A percentile compares a stretch with the other conserved stretches of the same genome.
phyloP scores from a whole-genome alignment of 2,113 vertebrate species.

The Mormyrus lacerda region DNA sequence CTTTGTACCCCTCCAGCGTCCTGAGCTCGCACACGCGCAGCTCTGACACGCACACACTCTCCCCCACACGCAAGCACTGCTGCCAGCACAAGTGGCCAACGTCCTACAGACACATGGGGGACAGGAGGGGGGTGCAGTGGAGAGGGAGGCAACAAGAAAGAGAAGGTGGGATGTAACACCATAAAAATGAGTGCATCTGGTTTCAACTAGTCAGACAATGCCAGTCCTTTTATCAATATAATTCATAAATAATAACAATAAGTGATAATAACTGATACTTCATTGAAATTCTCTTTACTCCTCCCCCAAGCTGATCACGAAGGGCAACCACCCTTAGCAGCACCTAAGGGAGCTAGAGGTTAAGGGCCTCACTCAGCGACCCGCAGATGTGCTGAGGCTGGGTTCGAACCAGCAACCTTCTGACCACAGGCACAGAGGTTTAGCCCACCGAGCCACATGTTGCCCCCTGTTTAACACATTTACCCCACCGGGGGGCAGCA shows the following conservation, averaged over 20 bases:
- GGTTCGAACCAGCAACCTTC: too few species aligned
- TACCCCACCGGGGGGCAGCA: background rate
- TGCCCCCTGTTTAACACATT: background rate
- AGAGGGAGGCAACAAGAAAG: background rate
- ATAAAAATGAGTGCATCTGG: background rate
- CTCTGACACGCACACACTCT: slow-evolving; percentile 59
- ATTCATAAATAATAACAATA: background rate
- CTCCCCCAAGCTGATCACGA: too few species aligned
- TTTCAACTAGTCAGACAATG: background rate
- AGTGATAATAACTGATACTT: background rate
- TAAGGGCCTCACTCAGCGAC: too few species aligned
- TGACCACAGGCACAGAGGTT: too few species aligned
- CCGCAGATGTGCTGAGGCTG: too few species aligned
- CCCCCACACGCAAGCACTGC: slow-evolving; percentile 53
- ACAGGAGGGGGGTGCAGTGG: slow-evolving; percentile 1
- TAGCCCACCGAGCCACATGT: background rate
- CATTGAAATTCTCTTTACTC: too few species aligned
- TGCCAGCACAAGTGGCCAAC: slow-evolving; percentile 59
- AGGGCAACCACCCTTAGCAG: too few species aligned
- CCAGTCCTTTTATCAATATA: background rate
- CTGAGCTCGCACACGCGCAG: slow-evolving; percentile 58
- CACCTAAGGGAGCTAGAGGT: too few species aligned
- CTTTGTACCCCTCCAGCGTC: slow-evolving; percentile 52
- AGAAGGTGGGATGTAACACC: background rate
- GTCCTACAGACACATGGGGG: slow-evolving; percentile 48